Evolutionary conservation across 2,797 vertebrate species (phyloP), one percentile per base, ranked within the genome.

Genomic region (Enteromius mattozi): DNA sequence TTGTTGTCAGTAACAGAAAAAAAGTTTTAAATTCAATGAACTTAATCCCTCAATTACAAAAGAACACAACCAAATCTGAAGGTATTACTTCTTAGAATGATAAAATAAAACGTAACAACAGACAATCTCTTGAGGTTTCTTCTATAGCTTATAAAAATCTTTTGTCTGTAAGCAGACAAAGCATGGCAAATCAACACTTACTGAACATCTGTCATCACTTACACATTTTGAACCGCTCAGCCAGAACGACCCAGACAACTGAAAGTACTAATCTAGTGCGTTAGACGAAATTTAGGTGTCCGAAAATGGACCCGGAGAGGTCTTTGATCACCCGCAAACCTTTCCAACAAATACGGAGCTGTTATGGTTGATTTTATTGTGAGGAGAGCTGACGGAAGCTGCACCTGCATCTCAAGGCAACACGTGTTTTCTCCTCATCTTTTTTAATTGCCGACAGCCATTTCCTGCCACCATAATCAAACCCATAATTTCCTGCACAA

Each of bases 391-490:
- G 70, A 66, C n/a, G 35, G 77, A 69, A 49, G 71, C 75, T 69
- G 70, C 80, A 78, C 80, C 84, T 71, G 81, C 68, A 40, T 63
- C 68, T 84, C 42, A 51, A 63, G 70, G 66, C 63, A 71, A 56
- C n/a, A 72, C 49, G 5, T 30, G 70, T 66, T 76, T 30, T 51
- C 51, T 69, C 68, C 56, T 81, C 80, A 42, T 87, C 78, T 71
- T 85, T 87, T 70, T 79, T 84, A 77, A 84, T 80, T 81, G 80
- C 78, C 37, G 42, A 80, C 78, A 87, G 79, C 42, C 69, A 83
- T 56, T 86, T 87, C 84, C 86, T 85, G 82, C 80, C 59, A 76
- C 74, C 70, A 78, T 83, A 80, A 85, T 86, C 82, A 83, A 72
- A 83, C 66, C 82, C 78, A 78, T 86, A 74, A 89, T 88, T 83